Conservation (phyloP, 2,113 vertebrate genomes). For the Regulus satrapa region DNA sequence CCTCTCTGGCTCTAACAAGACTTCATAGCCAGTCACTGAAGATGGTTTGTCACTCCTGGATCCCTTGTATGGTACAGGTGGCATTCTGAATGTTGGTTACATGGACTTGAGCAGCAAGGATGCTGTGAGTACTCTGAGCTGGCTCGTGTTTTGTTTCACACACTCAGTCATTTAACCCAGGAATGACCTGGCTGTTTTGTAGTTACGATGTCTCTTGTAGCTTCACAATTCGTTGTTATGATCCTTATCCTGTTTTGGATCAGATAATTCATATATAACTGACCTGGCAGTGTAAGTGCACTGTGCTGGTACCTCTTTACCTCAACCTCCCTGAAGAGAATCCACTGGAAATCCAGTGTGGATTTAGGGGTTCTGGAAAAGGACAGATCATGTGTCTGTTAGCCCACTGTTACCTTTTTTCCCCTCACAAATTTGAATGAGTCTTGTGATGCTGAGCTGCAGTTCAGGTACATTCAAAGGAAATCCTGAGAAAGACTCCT, state of each 20-base stretch:
- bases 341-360: background rate
- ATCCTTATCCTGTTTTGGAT: background rate
- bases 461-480: background rate
- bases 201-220: background rate
- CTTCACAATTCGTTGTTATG: background rate
- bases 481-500: background rate
- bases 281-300: background rate
- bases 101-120: background rate
- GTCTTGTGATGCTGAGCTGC: background rate
- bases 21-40: background rate
- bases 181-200: background rate
- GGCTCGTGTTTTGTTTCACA: background rate
- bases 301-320: rapidly evolving
- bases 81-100: background rate
- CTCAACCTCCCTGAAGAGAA: background rate
- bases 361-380: background rate
- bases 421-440: background rate
- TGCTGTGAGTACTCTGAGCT: background rate
- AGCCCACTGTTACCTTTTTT: background rate
- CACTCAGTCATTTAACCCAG: background rate
- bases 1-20: background rate
- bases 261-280: background rate
- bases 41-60: background rate
- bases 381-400: background rate
- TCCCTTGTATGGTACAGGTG: background rate